Evolutionary conservation across 2,888 invertebrate genomes (phyloP).

Genomic region (Chaetogeoica ovagalla): DNA sequence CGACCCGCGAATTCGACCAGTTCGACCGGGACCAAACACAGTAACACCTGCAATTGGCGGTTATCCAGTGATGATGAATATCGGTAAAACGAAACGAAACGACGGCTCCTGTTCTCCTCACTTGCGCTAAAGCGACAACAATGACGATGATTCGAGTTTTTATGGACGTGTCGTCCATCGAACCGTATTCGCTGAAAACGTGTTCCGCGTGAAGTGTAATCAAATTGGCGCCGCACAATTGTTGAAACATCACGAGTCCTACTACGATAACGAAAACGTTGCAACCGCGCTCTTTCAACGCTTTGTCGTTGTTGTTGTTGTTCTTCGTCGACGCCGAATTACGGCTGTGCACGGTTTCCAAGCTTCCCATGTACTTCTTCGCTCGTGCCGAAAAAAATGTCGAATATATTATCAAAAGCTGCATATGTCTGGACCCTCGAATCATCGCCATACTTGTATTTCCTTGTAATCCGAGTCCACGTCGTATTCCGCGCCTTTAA

Average conservation of each 20-base stretch:
- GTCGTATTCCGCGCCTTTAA: neutral
- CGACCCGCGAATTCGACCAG: conserved; percentile 6
- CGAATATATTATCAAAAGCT: too few relatives aligned
- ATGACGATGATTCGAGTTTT: neutral
- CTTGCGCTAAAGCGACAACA: neutral
- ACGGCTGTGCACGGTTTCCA: neutral
- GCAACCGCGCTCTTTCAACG: neutral
- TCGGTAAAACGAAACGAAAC: too few relatives aligned
- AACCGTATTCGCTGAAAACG: neutral
- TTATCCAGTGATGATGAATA: too few relatives aligned
- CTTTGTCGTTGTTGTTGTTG: too few relatives aligned
- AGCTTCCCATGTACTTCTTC: neutral
- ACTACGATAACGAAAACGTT: neutral
- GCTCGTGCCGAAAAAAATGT: too few relatives aligned
- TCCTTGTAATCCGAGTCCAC: neutral
- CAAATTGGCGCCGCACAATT: neutral
- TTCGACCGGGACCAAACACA: neutral
- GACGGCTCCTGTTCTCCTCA: neutral
- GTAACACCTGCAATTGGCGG: neutral
- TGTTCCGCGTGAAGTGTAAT: neutral
- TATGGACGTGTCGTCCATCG: neutral
- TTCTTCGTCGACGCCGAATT: neutral
- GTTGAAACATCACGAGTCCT: conserved; percentile 16
- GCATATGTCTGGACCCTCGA: too few relatives aligned
- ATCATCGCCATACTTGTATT: neutral